phyloP scores from a whole-genome alignment of 2,888 invertebrate genomes.

The Ophioninae sp. region DNA sequence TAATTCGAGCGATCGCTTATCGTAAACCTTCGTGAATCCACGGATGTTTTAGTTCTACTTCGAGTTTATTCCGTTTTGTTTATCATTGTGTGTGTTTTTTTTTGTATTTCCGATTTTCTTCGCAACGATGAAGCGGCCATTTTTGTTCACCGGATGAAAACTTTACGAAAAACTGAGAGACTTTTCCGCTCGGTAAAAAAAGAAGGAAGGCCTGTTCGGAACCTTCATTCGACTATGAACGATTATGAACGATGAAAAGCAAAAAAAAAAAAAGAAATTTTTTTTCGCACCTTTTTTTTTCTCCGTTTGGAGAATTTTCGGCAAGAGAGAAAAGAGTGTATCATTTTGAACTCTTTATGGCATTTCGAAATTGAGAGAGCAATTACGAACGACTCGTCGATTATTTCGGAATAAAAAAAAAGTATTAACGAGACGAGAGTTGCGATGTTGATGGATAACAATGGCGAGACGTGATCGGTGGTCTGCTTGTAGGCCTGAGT shows the following conservation, averaged over 20 bases:
- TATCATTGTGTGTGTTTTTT: conserved; percentile 5
- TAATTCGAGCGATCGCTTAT: conserved; percentile 52
- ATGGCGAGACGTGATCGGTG: conserved; percentile 48
- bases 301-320: neutral
- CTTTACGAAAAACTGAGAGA: conserved; percentile 39
- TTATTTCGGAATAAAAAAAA: neutral
- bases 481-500: conserved; percentile 49
- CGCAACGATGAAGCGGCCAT: conserved; percentile 27
- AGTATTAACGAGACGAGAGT: neutral
- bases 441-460: conserved; percentile 17
- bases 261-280: conserved; percentile 16
- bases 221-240: conserved; percentile 51
- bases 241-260: conserved; percentile 20
- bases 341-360: neutral
- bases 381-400: neutral
- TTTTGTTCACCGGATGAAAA: conserved; percentile 17
- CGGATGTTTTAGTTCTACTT: conserved; percentile 65
- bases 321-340: neutral
- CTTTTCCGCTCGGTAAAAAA: conserved; percentile 26
- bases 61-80: conserved; percentile 51
- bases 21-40: conserved; percentile 53
- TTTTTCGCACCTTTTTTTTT: neutral
- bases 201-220: conserved; percentile 49
- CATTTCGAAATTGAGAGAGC: neutral
- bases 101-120: neutral